phyloP scores from a whole-genome alignment of 2,113 vertebrate genomes.

The Myotis brandtii region DNA sequence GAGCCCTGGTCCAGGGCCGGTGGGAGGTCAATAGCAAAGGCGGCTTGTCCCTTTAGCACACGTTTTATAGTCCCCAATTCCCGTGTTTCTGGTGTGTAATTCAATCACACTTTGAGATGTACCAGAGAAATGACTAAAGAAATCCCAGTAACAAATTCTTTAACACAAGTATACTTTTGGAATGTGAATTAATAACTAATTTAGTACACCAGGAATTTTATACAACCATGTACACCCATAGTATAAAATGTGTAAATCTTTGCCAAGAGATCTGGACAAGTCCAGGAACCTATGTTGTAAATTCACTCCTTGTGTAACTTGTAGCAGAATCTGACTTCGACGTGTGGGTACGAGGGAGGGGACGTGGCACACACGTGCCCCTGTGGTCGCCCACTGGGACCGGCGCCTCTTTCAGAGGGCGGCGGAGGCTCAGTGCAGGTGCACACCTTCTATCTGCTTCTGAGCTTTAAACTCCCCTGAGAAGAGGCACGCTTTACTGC shows the following conservation, averaged over 20 bases:
- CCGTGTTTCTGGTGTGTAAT: not conserved
- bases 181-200: not conserved
- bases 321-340: not conserved
- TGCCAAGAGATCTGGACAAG: not conserved
- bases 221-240: not conserved
- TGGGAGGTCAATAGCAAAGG: fast-evolving
- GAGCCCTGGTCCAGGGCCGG: too few relatives aligned
- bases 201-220: not conserved
- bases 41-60: not conserved
- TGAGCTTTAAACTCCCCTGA: not conserved
- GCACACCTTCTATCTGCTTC: not conserved
- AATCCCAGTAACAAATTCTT: not conserved
- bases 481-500: not conserved
- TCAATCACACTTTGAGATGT: not conserved
- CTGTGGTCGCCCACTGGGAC: fast-evolving
- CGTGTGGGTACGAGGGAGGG: not conserved
- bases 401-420: not conserved
- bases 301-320: not conserved
- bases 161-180: not conserved
- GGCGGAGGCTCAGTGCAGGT: fast-evolving
- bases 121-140: not conserved
- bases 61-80: not conserved
- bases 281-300: not conserved
- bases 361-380: fast-evolving
- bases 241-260: not conserved